Conservation (phyloP, 2,113 vertebrate species). For the Erpornis zantholeuca region DNA sequence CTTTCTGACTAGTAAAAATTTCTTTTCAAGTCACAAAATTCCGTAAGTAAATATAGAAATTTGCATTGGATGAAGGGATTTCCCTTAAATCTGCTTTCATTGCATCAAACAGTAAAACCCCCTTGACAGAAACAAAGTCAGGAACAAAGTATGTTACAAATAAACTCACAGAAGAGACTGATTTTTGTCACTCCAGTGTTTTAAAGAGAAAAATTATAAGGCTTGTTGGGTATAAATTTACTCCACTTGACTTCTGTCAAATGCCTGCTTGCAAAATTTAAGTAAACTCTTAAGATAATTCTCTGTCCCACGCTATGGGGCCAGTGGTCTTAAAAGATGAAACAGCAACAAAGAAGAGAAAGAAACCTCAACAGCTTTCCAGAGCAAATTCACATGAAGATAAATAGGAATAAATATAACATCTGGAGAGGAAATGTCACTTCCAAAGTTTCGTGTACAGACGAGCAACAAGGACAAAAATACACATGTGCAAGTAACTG, state of each 20-base stretch:
- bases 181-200: neutral
- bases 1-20: neutral
- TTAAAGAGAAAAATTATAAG: neutral
- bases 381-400: neutral
- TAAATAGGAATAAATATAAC: neutral
- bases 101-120: neutral
- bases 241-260: neutral
- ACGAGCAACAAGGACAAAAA: neutral
- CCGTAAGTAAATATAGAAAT: neutral
- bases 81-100: neutral
- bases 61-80: neutral
- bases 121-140: neutral
- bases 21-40: neutral
- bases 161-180: neutral
- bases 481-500: neutral
- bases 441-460: neutral
- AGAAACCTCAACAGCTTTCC: neutral
- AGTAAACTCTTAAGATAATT: neutral
- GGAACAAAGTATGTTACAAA: neutral
- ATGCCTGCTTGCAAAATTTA: neutral
- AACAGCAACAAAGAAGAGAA: neutral
- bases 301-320: neutral
- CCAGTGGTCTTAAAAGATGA: neutral
- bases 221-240: neutral
- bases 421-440: neutral